A percentile compares a stretch with the other conserved stretches of the same genome.
Conservation (phyloP, 2,888 invertebrate species). For the Sialis fuliginosa region DNA sequence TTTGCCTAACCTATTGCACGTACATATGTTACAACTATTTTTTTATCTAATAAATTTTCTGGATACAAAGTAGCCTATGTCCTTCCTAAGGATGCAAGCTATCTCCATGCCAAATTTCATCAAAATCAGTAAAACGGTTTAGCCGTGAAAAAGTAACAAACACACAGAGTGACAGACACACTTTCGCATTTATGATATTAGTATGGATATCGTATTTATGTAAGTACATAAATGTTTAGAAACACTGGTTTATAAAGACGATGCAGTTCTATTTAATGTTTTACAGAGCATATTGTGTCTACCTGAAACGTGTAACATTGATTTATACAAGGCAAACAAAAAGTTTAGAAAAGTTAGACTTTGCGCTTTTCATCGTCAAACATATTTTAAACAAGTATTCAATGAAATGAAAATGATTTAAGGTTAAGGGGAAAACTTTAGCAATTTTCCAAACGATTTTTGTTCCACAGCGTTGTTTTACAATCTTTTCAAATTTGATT, state of each 20-base stretch:
- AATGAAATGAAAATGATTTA: conserved; percentile 5
- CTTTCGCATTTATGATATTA: too few species aligned
- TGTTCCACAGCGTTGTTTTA: conserved; percentile 3
- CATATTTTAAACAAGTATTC: conserved; percentile 5
- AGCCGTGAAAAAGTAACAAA: too few species aligned
- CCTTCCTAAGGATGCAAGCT: too few species aligned
- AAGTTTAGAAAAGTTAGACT: not conserved
- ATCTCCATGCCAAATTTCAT: too few species aligned
- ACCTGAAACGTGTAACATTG: not conserved
- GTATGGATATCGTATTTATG: not conserved
- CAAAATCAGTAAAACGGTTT: too few species aligned
- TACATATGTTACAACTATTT: too few species aligned
- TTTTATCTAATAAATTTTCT: too few species aligned
- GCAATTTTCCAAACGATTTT: conserved; percentile 5
- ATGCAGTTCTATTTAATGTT: not conserved
- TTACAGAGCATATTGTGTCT: not conserved
- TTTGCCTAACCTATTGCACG: too few species aligned
- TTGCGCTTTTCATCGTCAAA: not conserved
- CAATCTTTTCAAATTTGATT: conserved; percentile 1
- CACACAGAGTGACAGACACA: too few species aligned
- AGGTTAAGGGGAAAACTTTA: conserved; percentile 3
- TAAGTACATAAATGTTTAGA: not conserved
- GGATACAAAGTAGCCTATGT: too few species aligned
- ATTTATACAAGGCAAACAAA: not conserved
- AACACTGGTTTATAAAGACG: not conserved